phyloP scores from a whole-genome alignment of 35 echinoderm and acorn worm species.

The Ptychodera flava region DNA sequence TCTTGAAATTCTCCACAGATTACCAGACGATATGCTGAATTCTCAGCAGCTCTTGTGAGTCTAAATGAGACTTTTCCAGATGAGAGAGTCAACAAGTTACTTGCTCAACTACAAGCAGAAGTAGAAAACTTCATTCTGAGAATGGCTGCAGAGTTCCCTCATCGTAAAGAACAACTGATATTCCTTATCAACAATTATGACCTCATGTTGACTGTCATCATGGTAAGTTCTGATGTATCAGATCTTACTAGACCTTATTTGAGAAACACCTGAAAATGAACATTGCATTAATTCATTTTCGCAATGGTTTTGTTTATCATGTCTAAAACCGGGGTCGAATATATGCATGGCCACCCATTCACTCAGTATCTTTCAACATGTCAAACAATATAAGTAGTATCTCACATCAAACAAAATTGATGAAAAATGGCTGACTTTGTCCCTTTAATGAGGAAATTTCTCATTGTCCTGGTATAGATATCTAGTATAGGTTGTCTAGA shows the following conservation, averaged over 20 bases:
- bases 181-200: slow-evolving; percentile 99
- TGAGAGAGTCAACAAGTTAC: slow-evolving; percentile 72
- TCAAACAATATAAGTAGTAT: too few species aligned
- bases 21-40: slow-evolving; percentile 94
- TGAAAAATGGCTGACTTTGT: too few species aligned
- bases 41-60: slow-evolving; percentile 93
- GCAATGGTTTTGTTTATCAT: too few species aligned
- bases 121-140: slow-evolving; percentile 98
- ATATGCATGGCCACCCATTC: too few species aligned
- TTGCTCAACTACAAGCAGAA: slow-evolving; percentile 64
- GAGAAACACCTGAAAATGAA: too few species aligned
- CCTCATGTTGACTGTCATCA: slow-evolving; percentile 98
- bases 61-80: slow-evolving; percentile 96
- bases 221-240: slow-evolving; percentile 42
- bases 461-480: too few species aligned
- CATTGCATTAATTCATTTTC: too few species aligned
- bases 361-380: too few species aligned
- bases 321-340: too few species aligned
- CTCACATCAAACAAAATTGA: too few species aligned
- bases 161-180: slow-evolving; percentile 93
- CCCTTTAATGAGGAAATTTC: too few species aligned
- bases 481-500: too few species aligned
- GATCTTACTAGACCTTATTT: not conserved
- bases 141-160: slow-evolving; percentile 96
- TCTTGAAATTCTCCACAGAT: slow-evolving; percentile 64